These are phyloP conservation scores for Theretra japonica DNA, from an alignment of 2,888 invertebrate genomes.

Conservation along the genomic window DNA sequence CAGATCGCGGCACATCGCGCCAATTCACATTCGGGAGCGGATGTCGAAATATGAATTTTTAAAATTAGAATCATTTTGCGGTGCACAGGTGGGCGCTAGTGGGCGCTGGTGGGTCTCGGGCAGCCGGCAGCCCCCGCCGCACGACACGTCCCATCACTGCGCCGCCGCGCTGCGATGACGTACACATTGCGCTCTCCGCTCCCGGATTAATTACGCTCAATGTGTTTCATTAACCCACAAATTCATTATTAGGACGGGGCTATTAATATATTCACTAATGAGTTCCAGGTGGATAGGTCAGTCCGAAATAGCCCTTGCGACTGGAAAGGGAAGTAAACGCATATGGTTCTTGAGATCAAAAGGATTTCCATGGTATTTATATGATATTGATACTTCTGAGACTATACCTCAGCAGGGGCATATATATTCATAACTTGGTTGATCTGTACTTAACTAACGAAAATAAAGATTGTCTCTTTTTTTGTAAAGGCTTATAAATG, in stretches of 20 bases:
- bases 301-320: not conserved
- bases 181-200: constrained; percentile 41
- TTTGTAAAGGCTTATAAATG: no score
- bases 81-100: constrained; percentile 77
- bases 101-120: constrained; percentile 61
- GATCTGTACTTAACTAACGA: no score
- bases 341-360: no score
- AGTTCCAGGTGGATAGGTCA: constrained; percentile 6
- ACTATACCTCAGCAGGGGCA: no score
- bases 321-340: not conserved
- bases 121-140: constrained; percentile 40
- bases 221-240: constrained; percentile 25
- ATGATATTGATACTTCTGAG: no score
- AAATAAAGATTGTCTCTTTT: no score
- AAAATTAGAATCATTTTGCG: constrained; percentile 74
- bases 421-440: no score
- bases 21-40: constrained; percentile 81
- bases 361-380: no score
- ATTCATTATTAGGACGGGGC: constrained; percentile 29
- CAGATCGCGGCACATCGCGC: constrained; percentile 53
- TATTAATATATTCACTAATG: constrained; percentile 23
- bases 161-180: constrained; percentile 38
- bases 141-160: not conserved
- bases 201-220: constrained; percentile 26
- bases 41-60: constrained; percentile 82